phyloP scores from a whole-genome alignment of 2,797 vertebrate genomes.

The Neoniphon sammara region DNA sequence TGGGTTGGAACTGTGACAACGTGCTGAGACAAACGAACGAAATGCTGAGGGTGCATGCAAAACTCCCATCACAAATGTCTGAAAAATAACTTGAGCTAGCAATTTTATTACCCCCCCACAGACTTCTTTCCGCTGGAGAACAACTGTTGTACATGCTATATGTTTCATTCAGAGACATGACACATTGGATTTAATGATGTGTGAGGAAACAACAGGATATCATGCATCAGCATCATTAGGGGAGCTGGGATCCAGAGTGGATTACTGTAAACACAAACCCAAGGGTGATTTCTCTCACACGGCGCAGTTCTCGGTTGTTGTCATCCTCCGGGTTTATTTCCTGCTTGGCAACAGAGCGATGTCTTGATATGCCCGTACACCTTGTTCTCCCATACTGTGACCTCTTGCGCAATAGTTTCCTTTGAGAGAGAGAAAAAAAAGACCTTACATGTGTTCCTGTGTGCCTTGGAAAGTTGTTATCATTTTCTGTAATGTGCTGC shows the following conservation, averaged over 20 bases:
- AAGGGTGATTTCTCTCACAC: not conserved
- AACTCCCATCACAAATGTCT: conserved; percentile 6
- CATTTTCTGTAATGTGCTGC: conserved; percentile 14
- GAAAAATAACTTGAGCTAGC: not conserved
- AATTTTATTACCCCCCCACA: conserved; percentile 5
- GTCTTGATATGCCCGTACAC: not conserved
- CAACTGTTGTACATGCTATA: not conserved
- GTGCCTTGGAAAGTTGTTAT: conserved; percentile 40
- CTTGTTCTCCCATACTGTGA: conserved; percentile 4
- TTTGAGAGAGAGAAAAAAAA: not conserved
- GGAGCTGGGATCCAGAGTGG: not conserved
- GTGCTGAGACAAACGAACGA: not conserved
- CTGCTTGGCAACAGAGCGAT: not conserved
- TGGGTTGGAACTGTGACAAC: not conserved
- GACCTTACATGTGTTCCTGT: conserved; percentile 17
- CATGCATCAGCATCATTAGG: conserved; percentile 3
- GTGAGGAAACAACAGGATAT: conserved; percentile 12
- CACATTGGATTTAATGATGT: conserved; percentile 2
- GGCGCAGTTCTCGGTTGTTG: not conserved
- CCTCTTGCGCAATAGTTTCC: not conserved
- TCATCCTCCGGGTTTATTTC: not conserved
- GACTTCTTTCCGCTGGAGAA: not conserved
- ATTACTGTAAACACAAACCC: not conserved
- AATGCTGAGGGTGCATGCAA: not conserved
- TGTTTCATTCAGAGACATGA: not conserved